These are phyloP conservation scores for Carassius carassius DNA, from an alignment of 2,113 vertebrate species.

Conservation along the genomic window DNA sequence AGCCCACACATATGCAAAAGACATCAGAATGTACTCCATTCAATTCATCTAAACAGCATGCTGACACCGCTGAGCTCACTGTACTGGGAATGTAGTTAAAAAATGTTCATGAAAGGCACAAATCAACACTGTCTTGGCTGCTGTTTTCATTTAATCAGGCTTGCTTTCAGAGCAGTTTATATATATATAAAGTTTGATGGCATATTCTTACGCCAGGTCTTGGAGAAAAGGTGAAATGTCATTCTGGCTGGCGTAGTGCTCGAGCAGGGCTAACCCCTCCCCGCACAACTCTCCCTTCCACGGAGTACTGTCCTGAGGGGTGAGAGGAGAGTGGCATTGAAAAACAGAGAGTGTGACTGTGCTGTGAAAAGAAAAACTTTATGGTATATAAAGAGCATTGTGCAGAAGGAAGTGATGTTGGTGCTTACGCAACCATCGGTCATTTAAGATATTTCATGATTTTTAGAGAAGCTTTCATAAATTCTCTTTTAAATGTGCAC, in stretches of 20 bases:
- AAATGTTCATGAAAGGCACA: not conserved
- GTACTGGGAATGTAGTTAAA: not conserved
- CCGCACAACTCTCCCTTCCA: slow-evolving; percentile 87
- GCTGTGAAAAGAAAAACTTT: not conserved
- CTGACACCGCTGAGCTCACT: not conserved
- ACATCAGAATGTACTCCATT: too few species aligned
- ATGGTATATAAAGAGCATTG: not conserved
- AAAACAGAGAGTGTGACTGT: not conserved
- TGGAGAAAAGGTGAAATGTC: slow-evolving; percentile 92
- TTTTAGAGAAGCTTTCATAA: not conserved
- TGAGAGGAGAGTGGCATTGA: not conserved
- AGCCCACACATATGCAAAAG: slow-evolving; percentile 8
- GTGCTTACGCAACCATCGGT: not conserved
- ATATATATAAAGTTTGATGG: not conserved
- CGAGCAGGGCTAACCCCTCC: slow-evolving; percentile 83
- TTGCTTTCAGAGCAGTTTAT: not conserved
- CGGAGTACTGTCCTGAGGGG: slow-evolving; percentile 73
- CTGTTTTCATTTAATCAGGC: not conserved
- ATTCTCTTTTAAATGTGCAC: slow-evolving; percentile 64
- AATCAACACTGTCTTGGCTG: not conserved
- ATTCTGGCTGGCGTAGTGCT: slow-evolving; percentile 89
- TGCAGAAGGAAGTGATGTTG: not conserved
- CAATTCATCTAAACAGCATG: not conserved
- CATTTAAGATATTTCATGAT: not conserved
- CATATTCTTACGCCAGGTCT: slow-evolving; percentile 86